A percentile compares a stretch with the other conserved stretches of the same genome.
Evolutionary conservation across 37 sponge, comb jelly and placozoan species (phyloP).

Genomic region (Haliclona indistincta): DNA sequence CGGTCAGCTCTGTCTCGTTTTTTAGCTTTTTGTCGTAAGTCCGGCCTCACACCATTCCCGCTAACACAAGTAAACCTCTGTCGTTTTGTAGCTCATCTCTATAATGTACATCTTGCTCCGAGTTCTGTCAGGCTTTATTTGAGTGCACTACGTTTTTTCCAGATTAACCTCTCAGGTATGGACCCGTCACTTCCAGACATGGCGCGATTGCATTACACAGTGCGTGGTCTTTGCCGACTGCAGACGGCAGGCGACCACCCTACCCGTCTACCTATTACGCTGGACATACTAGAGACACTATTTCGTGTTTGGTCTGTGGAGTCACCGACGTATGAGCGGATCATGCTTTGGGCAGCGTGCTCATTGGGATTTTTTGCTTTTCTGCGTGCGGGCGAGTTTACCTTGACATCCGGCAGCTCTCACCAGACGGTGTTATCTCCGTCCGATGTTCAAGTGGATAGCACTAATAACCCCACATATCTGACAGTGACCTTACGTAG

Average conservation of each 20-base stretch:
- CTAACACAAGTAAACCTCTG: background rate
- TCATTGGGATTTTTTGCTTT: too few relatives aligned
- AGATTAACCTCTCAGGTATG: background rate
- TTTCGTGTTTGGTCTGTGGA: background rate
- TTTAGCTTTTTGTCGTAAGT: slow-evolving; percentile 28
- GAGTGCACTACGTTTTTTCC: slow-evolving; percentile 18
- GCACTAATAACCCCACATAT: background rate
- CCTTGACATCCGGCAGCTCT: background rate
- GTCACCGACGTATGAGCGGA: background rate
- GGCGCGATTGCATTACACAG: background rate
- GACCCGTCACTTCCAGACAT: background rate
- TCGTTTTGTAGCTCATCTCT: slow-evolving; percentile 13
- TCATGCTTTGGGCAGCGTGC: slow-evolving; percentile 29
- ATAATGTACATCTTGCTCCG: background rate
- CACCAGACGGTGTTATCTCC: slow-evolving; percentile 2
- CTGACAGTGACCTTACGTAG: slow-evolving; percentile 9
- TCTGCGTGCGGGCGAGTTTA: slow-evolving; percentile 36
- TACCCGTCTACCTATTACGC: slow-evolving; percentile 26
- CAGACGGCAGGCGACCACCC: background rate
- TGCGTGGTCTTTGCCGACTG: background rate
- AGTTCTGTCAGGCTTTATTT: slow-evolving; percentile 31
- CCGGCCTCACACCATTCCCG: background rate
- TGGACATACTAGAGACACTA: background rate
- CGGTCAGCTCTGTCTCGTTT: slow-evolving; percentile 20
- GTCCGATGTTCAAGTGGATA: slow-evolving; percentile 21